Conservation (phyloP, 2,797 vertebrate genomes). For the Lemur catta region DNA sequence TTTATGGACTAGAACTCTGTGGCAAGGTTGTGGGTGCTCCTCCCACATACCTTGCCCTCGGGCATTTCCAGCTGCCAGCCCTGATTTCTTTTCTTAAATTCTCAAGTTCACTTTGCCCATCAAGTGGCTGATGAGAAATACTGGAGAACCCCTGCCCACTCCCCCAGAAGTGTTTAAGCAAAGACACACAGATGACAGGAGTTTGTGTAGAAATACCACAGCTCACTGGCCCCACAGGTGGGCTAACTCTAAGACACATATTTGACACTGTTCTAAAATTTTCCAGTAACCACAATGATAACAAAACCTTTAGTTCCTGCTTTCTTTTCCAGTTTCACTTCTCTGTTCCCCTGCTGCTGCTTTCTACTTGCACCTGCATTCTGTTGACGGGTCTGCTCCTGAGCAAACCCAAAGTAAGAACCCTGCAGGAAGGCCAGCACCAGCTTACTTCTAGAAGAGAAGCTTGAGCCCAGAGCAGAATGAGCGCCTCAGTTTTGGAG, state of each 20-base stretch:
- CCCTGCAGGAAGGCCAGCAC: no score
- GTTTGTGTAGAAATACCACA: neutral
- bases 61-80: neutral
- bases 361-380: neutral
- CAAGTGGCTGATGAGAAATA: neutral
- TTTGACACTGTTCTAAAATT: neutral
- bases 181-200: neutral
- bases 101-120: neutral
- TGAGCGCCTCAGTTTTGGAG: neutral
- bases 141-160: no score
- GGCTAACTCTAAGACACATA: neutral
- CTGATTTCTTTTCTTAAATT: neutral
- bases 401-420: neutral
- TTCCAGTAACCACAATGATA: neutral
- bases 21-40: accelerated
- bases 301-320: neutral
- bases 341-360: neutral
- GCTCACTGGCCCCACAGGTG: neutral
- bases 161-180: neutral
- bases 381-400: neutral
- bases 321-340: neutral
- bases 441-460: neutral
- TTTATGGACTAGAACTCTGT: neutral
- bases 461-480: accelerated
- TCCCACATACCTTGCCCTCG: neutral